Base-by-base conservation (phyloP, 2,113 vertebrate species). In the Sander lucioperca region DNA sequence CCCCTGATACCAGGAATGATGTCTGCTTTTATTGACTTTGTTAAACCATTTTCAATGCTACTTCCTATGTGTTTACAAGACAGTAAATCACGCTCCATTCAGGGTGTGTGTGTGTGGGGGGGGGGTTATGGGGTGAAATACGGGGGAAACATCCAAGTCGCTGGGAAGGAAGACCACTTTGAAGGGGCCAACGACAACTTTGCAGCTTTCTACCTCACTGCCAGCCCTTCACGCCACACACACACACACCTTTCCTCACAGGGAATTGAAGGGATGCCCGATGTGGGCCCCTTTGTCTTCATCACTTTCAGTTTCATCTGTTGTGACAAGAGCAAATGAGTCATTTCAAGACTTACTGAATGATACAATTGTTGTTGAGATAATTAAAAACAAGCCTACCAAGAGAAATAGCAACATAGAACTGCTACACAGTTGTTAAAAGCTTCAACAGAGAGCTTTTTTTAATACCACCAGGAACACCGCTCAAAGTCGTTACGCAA, bases 21-120 rank as follows among this genome's bases (percentile, higher is more conserved):
- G 94, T 95, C 95, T 95, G 94, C 93, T 95, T 95, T 96, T 96
- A 96, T 95, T 95, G 95, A 96, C 94, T 96, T 95, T 95, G 95
- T 95, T 95, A 95, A 95, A 95, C 89, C 89, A 11, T 96, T 96
- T 94, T 92, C 95, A 96, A 93, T 94, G 94, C 91, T 93, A 92
- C 93, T 92, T 95, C 93, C 93, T 94, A 95, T 94, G 94, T 96
- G 95, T 95, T 96, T 96, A 95, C 94, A 95, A 95, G 95, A 95
- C 91, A 89, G 92, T 96, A 96, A 96, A 95, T 95, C 92, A 95
- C 88, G 65, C 90, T 85, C 77, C 81, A 82, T 90, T 92, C 93
- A 45, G 80, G 80, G 77, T 77, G 77, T n/a, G n/a, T n/a, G 77
- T 87, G 86, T 77, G 66, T 47, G 82, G 3, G 79, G 58, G 36